Percentiles rank a stretch among this genome's conserved stretches.
Conservation (phyloP, 2,888 invertebrate genomes). For the Epirrita christyi region DNA sequence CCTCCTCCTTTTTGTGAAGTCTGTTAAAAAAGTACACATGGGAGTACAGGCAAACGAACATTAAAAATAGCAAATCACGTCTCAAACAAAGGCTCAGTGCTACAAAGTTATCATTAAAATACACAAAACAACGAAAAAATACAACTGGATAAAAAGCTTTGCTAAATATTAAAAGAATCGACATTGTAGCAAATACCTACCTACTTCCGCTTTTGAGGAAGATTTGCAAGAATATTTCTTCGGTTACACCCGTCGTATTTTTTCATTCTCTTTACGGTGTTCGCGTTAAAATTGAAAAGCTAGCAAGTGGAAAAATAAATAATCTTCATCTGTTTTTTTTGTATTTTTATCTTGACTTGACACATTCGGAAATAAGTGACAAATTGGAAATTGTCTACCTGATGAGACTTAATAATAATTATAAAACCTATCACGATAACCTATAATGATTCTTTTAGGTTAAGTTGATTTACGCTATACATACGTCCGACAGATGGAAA, state of each 20-base stretch:
- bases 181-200: constrained; percentile 8
- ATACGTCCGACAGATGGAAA: no score
- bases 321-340: not conserved
- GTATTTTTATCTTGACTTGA: no score
- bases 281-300: constrained; percentile 13
- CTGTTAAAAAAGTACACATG: no score
- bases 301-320: constrained; percentile 10
- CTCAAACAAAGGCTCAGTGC: constrained; percentile 4
- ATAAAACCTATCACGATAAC: no score
- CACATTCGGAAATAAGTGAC: no score
- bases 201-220: constrained; percentile 6
- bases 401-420: no score
- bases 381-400: no score
- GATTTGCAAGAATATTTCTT: constrained; percentile 4
- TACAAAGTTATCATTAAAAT: constrained; percentile 1
- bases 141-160: constrained; percentile 22
- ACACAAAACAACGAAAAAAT: not conserved
- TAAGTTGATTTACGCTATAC: no score
- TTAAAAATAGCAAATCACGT: no score
- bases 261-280: constrained; percentile 4
- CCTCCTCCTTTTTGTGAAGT: no score
- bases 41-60: no score
- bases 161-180: constrained; percentile 21
- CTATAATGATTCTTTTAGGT: no score
- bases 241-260: constrained; percentile 1